Evolutionary conservation across 2,888 invertebrate genomes (phyloP).

Genomic region (Micoletzkya japonica): DNA sequence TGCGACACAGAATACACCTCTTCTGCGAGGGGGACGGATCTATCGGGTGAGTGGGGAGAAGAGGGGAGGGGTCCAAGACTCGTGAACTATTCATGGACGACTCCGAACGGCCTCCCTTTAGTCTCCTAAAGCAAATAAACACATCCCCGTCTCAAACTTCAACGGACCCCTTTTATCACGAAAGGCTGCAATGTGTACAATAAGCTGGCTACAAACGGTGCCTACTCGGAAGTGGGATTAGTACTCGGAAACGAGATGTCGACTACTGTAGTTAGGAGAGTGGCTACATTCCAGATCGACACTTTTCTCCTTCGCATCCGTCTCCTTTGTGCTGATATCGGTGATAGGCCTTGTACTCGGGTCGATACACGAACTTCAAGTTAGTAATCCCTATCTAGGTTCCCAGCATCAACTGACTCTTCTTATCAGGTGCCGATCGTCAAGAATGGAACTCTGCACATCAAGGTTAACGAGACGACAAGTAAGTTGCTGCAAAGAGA

Average conservation of each 20-base stretch:
- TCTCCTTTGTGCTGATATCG: slow-evolving; percentile 57
- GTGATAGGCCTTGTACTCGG: slow-evolving; percentile 59
- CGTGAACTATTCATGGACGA: too few relatives aligned
- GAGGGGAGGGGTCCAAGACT: background rate
- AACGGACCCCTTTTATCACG: too few relatives aligned
- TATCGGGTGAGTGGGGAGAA: background rate
- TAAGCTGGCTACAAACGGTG: too few relatives aligned
- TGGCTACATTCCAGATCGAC: slow-evolving; percentile 36
- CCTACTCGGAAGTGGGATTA: too few relatives aligned
- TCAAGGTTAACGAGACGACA: slow-evolving; percentile 34
- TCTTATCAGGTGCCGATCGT: slow-evolving; percentile 41
- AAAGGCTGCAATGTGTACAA: too few relatives aligned
- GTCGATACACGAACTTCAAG: slow-evolving; percentile 57
- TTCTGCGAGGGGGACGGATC: slow-evolving; percentile 46
- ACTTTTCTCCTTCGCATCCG: slow-evolving; percentile 54
- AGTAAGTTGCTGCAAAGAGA: slow-evolving; percentile 32
- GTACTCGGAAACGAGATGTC: too few relatives aligned
- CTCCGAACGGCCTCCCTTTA: too few relatives aligned
- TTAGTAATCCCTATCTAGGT: slow-evolving; percentile 22
- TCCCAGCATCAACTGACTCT: background rate
- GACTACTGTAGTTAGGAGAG: too few relatives aligned
- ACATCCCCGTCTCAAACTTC: too few relatives aligned
- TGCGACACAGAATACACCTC: slow-evolving; percentile 45
- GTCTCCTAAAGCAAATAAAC: too few relatives aligned
- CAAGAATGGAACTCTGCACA: slow-evolving; percentile 40